Evolutionary conservation across 2,888 invertebrate species (phyloP).

Genomic region (Drosophila seclusa): DNA sequence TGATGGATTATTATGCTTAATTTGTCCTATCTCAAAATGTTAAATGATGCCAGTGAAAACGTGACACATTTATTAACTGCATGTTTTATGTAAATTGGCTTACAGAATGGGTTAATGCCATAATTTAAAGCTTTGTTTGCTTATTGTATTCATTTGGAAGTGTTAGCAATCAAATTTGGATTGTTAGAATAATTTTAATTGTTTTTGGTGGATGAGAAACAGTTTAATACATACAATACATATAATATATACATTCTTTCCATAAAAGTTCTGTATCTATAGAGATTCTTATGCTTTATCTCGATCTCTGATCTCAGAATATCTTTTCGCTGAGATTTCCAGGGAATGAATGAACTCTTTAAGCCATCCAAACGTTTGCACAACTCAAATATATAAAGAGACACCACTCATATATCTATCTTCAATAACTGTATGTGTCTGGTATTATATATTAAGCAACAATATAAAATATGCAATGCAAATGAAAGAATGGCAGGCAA

Average conservation of each 20-base stretch:
- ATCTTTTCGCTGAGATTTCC: neutral
- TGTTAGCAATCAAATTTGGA: neutral
- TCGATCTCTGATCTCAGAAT: neutral
- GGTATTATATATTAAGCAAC: constrained; percentile 12
- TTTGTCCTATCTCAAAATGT: constrained; percentile 30
- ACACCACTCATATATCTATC: neutral
- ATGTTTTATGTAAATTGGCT: neutral
- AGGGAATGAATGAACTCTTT: neutral
- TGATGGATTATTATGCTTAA: constrained; percentile 42
- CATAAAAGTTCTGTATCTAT: neutral
- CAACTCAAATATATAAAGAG: neutral
- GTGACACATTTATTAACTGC: constrained; percentile 26
- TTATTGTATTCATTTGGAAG: neutral
- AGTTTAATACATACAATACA: too few relatives aligned
- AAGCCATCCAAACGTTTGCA: neutral
- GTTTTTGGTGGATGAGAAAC: neutral
- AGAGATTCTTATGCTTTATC: neutral
- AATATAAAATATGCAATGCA: constrained; percentile 22
- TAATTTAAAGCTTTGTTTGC: neutral
- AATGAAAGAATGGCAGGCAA: constrained; percentile 31
- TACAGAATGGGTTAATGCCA: constrained; percentile 1
- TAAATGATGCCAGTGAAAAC: constrained; percentile 25
- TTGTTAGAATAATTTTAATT: neutral
- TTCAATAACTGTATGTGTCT: neutral
- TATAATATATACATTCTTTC: neutral